A percentile compares a stretch with the other conserved stretches of the same genome.
Conservation (phyloP, 64 coral and sea anemone genomes). For the Acropora tenuis region DNA sequence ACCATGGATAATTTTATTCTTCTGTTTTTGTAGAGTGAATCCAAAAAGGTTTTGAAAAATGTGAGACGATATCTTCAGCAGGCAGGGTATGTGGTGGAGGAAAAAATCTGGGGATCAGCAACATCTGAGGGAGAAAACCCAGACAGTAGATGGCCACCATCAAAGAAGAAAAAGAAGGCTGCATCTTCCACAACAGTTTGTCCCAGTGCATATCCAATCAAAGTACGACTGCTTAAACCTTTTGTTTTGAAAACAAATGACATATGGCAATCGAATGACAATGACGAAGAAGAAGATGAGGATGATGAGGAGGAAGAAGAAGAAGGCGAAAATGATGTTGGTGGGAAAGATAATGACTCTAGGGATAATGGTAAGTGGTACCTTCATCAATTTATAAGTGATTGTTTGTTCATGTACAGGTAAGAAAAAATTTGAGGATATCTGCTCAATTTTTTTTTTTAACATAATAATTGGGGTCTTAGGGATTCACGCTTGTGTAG, state of each 20-base stretch:
- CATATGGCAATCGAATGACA: constrained; percentile 2
- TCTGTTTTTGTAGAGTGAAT: neutral
- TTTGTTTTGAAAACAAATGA: constrained; percentile 19
- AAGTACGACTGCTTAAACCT: constrained; percentile 30
- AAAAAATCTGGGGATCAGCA: neutral
- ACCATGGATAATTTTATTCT: neutral
- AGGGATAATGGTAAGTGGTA: neutral
- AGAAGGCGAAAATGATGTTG: neutral
- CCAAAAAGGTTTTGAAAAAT: neutral
- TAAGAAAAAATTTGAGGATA: too few species aligned
- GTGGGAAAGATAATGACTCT: neutral
- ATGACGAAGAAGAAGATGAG: constrained; percentile 5
- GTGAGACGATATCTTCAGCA: constrained; percentile 26
- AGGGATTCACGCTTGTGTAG: too few species aligned
- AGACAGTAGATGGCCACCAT: neutral
- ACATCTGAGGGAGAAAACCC: neutral
- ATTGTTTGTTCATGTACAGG: too few species aligned
- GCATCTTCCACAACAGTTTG: neutral
- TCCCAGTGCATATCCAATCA: neutral
- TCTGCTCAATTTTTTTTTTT: too few species aligned
- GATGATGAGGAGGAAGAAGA: neutral
- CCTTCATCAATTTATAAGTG: too few species aligned
- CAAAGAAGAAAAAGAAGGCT: neutral
- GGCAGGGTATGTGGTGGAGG: constrained; percentile 40
- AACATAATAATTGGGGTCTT: too few species aligned